phyloP scores from a whole-genome alignment of 2,888 invertebrate species.

The Chalcis sispes region DNA sequence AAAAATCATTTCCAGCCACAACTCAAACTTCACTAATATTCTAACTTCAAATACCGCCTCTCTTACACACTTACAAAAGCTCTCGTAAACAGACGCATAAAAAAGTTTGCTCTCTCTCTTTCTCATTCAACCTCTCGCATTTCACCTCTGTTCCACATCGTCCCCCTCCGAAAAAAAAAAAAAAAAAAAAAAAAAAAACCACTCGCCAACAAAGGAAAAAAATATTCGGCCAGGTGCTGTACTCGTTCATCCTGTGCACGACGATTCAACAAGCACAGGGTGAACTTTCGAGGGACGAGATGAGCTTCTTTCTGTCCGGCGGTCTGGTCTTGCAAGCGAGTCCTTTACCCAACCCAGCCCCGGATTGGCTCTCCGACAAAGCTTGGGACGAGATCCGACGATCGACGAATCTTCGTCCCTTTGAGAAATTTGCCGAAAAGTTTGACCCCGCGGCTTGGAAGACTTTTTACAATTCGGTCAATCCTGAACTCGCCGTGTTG shows the following conservation, averaged over 20 bases:
- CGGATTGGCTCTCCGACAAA: slow-evolving; percentile 84
- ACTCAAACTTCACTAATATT: too few relatives aligned
- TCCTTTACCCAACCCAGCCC: slow-evolving; percentile 81
- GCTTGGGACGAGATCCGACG: slow-evolving; percentile 89
- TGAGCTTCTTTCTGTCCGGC: slow-evolving; percentile 86
- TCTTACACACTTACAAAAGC: too few relatives aligned
- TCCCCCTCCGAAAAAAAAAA: too few relatives aligned
- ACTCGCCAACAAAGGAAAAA: not conserved
- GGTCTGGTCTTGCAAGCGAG: slow-evolving; percentile 81
- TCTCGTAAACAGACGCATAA: too few relatives aligned
- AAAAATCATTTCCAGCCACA: too few relatives aligned
- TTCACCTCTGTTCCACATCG: too few relatives aligned
- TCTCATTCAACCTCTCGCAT: not conserved
- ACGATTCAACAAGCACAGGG: slow-evolving; percentile 81
- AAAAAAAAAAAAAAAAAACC: too few relatives aligned
- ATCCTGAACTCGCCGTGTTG: slow-evolving; percentile 81
- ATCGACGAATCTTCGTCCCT: slow-evolving; percentile 78
- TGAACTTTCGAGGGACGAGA: slow-evolving; percentile 80
- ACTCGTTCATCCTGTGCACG: slow-evolving; percentile 86
- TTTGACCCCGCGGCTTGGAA: slow-evolving; percentile 81
- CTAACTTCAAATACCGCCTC: too few relatives aligned
- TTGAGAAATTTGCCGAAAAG: slow-evolving; percentile 78
- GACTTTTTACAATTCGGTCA: slow-evolving; percentile 81
- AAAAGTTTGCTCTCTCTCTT: too few relatives aligned
- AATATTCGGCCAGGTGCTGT: slow-evolving; percentile 61